Evolutionary conservation across 2,888 invertebrate genomes (phyloP).

Genomic region (Zygothrica quintamaculata): DNA sequence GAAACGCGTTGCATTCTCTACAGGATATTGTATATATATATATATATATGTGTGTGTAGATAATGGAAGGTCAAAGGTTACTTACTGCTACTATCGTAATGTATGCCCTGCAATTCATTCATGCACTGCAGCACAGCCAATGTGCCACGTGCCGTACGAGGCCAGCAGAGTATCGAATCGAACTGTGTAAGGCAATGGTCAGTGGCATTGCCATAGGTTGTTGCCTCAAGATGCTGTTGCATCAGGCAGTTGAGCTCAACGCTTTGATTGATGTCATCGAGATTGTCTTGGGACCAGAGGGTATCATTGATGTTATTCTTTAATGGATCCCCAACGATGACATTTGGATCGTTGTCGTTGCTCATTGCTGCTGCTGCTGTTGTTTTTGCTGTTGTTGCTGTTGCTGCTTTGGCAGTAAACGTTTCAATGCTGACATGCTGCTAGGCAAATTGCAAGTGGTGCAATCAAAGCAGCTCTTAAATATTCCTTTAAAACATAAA

Average conservation of each 20-base stretch:
- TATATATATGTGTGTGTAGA: too few relatives aligned
- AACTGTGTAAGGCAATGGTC: constrained; percentile 88
- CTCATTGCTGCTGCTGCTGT: neutral
- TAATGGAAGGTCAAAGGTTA: constrained; percentile 76
- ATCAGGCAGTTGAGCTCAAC: constrained; percentile 82
- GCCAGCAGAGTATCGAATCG: constrained; percentile 94
- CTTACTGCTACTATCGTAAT: constrained; percentile 93
- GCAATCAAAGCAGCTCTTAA: neutral
- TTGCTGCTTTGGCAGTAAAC: neutral
- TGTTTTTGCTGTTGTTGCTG: constrained; percentile 1
- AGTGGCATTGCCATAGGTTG: constrained; percentile 78
- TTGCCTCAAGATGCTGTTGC: constrained; percentile 80
- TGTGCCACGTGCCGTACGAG: constrained; percentile 89
- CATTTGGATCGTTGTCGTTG: constrained; percentile 8
- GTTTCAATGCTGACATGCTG: constrained; percentile 23
- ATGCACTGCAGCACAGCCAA: constrained; percentile 91
- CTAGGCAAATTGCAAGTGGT: neutral
- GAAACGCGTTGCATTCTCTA: constrained; percentile 94
- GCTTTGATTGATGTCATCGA: constrained; percentile 82
- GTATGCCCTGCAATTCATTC: constrained; percentile 90
- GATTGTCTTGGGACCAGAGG: constrained; percentile 59
- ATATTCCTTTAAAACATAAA: neutral
- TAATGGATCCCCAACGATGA: constrained; percentile 41
- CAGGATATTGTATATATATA: constrained; percentile 26
- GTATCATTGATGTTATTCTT: constrained; percentile 43